Conservation (phyloP, 2,797 vertebrate species). For the Danio kyathit region DNA sequence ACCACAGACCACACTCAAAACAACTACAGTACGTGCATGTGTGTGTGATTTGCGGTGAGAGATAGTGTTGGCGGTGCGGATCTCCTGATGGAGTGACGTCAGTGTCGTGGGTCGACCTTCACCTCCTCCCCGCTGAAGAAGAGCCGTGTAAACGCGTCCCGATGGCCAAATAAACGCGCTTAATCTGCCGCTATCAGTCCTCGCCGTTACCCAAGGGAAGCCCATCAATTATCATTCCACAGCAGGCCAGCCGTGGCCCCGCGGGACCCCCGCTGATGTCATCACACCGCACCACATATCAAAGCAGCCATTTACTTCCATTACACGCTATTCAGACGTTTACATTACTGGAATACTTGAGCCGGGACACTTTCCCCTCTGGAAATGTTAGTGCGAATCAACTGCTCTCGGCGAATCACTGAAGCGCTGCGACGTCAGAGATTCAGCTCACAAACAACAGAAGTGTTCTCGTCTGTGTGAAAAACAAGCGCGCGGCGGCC, state of each 20-base stretch:
- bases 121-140: constrained; percentile 24
- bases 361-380: constrained; percentile 47
- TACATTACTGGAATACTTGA: constrained; percentile 64
- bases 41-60: background rate
- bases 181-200: constrained; percentile 35
- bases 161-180: constrained; percentile 42
- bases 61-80: background rate
- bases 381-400: constrained; percentile 47
- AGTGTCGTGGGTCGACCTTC: constrained; percentile 20
- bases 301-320: constrained; percentile 74
- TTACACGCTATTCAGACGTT: constrained; percentile 61
- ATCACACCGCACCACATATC: constrained; percentile 71
- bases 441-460: constrained; percentile 3
- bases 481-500: background rate
- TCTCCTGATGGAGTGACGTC: constrained; percentile 49
- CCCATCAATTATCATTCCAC: constrained; percentile 59
- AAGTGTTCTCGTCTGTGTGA: constrained; percentile 15
- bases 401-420: constrained; percentile 26
- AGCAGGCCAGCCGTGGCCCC: constrained; percentile 55
- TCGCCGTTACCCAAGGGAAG: constrained; percentile 48
- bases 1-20: constrained; percentile 13
- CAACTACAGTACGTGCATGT: constrained; percentile 16
- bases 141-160: background rate
- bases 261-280: constrained; percentile 62
- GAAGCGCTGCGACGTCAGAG: background rate